Percentiles rank a stretch among this genome's conserved stretches.
These are phyloP conservation scores for Platysternon megacephalum DNA, from an alignment of 2,113 vertebrate species.

Conservation along the genomic window DNA sequence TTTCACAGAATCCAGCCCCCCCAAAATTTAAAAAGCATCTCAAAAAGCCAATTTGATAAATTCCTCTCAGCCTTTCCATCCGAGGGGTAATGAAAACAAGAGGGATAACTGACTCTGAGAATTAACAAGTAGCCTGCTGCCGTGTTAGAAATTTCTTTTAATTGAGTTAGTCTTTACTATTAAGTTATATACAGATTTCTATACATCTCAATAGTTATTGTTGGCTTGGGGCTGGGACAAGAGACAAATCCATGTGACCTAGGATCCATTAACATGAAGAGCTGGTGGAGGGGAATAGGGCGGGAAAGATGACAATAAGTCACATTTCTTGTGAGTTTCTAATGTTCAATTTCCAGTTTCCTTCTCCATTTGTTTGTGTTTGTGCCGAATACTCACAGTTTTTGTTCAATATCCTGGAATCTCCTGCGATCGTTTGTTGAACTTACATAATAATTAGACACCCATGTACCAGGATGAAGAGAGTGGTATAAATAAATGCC, in stretches of 20 bases:
- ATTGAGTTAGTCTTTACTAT: not conserved
- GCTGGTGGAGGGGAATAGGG: not conserved
- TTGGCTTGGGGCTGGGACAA: conserved; percentile 35
- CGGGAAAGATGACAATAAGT: not conserved
- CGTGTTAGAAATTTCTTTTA: conserved; percentile 1
- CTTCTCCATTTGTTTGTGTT: not conserved
- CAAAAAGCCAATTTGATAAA: not conserved
- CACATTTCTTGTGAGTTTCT: not conserved
- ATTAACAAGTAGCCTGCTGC: not conserved
- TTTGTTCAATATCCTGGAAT: not conserved
- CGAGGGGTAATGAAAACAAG: not conserved
- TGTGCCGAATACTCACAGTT: not conserved
- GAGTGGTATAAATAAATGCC: not conserved
- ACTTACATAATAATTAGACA: not conserved
- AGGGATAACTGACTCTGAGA: not conserved
- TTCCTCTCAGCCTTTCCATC: not conserved
- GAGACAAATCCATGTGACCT: conserved; percentile 17
- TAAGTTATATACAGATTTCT: not conserved
- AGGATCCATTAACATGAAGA: not conserved
- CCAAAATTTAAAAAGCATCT: not conserved
- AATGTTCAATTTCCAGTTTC: not conserved
- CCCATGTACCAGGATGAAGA: not conserved
- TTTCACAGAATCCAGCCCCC: not conserved
- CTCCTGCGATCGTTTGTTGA: not conserved
- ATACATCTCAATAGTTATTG: conserved; percentile 16